Base-by-base conservation (phyloP, 92 coral and sea anemone species). In the Bergia puertoricense region DNA sequence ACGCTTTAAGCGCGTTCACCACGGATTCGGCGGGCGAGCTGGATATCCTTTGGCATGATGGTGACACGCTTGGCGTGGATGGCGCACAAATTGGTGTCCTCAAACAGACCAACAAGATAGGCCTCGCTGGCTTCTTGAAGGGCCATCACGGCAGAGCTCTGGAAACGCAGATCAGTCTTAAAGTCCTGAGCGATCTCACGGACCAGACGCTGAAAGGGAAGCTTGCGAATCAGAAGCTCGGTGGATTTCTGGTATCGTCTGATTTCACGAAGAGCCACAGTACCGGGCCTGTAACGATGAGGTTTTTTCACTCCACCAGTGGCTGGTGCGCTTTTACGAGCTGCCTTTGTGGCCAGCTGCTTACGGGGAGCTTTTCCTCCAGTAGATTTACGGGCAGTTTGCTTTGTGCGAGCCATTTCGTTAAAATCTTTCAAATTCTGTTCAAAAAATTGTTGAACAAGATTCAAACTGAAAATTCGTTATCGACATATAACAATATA, bases 11-110 rank as follows among this genome's bases (percentile, higher is more conserved):
- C 91, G n/a, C 91, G 88, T 90, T 90, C 92, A 45, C 96, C 96
- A 91, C 98, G 98, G 94, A 96, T 96, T 89, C 98, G 94, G 95
- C 98, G 98, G 94, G 98, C 98, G 77, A 96, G 90, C 93, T 96
- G 98, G 89, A 96, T 96, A 89, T 96, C 98, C 91, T 96, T 96
- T 77, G 98, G 98, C 98, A 96, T 96, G 98, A 96, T 96, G 92
- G 98, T 96, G 92, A 96, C 99, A 57, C 99, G 95, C 95, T 96
- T 96, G 95, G 99, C 99, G 93, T 96, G 99, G 95, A 96, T 96
- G 95, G 99, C 99, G 93, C 99, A 96, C 99, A 96, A 95, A 96
- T 96, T 96, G 92, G 99, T 96, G 96, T 96, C 99, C 81, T 96
- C 99, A 93, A 96, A 96, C 91, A 96, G 95, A 92, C 99, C 99